A percentile compares a stretch with the other conserved stretches of the same genome.
Conservation (phyloP, 2,113 vertebrate species). For the Myotis brandtii region DNA sequence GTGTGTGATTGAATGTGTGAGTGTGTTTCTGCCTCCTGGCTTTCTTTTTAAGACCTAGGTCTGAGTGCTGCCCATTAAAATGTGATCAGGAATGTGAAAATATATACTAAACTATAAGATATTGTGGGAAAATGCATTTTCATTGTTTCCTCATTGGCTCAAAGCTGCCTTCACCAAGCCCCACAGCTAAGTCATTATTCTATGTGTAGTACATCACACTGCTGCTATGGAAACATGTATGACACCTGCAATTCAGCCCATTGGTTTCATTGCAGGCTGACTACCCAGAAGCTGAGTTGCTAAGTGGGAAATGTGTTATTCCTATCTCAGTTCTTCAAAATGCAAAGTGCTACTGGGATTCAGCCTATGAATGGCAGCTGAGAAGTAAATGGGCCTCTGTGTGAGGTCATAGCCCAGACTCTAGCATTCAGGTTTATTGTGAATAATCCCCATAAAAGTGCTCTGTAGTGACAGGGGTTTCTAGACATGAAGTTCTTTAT, state of each 20-base stretch:
- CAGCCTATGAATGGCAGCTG: background rate
- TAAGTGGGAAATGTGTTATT: constrained; percentile 22
- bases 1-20: background rate
- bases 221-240: background rate
- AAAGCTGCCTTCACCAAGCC: background rate
- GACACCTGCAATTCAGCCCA: background rate
- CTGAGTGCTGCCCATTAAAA: background rate
- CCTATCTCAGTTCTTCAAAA: background rate
- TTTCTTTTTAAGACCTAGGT: background rate
- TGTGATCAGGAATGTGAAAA: background rate
- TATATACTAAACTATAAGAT: background rate
- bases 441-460: constrained; percentile 31
- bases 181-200: background rate
- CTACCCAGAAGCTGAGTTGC: constrained; percentile 23
- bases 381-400: background rate
- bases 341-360: constrained; percentile 2
- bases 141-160: background rate
- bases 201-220: background rate
- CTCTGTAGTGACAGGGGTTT: constrained; percentile 5
- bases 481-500: constrained; percentile 30
- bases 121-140: constrained; percentile 1
- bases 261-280: constrained; percentile 43
- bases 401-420: background rate
- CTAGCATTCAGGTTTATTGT: background rate
- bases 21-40: background rate